Percentiles rank a stretch among this genome's conserved stretches.
These are phyloP conservation scores for Lindbergichthys nudifrons DNA, from an alignment of 2,797 vertebrate genomes.

Conservation along the genomic window DNA sequence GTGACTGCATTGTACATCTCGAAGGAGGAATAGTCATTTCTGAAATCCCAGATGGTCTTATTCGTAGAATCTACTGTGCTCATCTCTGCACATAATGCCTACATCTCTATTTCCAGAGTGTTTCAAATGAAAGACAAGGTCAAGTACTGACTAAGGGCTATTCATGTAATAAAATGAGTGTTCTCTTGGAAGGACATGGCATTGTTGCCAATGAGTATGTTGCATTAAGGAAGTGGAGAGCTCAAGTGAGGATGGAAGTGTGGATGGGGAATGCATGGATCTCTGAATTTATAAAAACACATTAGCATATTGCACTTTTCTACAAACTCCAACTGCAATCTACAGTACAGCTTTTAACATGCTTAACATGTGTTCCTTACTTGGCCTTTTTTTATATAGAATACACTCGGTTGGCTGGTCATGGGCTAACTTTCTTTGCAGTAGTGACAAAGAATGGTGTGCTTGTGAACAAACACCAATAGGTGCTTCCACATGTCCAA, in stretches of 20 bases:
- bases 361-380: too few species aligned
- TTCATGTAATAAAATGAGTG: not conserved
- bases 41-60: not conserved
- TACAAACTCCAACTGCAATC: too few species aligned
- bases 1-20: not conserved
- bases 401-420: too few species aligned
- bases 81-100: not conserved
- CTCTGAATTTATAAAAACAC: too few species aligned
- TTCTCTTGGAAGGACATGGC: not conserved
- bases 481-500: constrained; percentile 17
- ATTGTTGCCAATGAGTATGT: not conserved
- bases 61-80: not conserved
- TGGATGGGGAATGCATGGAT: too few species aligned
- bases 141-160: not conserved
- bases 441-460: not conserved
- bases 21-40: not conserved
- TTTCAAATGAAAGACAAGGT: not conserved
- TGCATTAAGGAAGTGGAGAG: constrained; percentile 2
- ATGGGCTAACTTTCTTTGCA: too few species aligned
- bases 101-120: not conserved
- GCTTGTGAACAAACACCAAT: constrained; percentile 14
- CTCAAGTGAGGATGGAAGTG: not conserved
- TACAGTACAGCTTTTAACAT: too few species aligned
- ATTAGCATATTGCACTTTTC: too few species aligned
- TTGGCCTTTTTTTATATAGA: too few species aligned